phyloP scores from a whole-genome alignment of 1,140 invertebrate genomes.

The Zaprionus vittiger region DNA sequence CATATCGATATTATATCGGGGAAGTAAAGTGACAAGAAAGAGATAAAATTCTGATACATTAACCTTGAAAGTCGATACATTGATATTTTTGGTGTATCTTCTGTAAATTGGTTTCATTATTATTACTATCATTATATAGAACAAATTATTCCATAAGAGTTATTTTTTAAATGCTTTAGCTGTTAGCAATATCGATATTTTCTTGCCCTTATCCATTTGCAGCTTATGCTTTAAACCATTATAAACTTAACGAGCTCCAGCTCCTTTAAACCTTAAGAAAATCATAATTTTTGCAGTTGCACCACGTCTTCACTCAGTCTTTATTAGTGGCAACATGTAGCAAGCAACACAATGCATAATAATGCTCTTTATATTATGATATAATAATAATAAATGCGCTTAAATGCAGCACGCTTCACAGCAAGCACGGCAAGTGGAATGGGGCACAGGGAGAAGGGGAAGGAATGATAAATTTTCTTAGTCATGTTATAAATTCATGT shows the following conservation, averaged over 20 bases:
- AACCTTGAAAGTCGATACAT: background rate
- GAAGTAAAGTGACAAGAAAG: no score
- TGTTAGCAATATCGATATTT: background rate
- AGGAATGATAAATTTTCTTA: slow-evolving; percentile 52
- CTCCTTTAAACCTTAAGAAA: background rate
- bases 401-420: slow-evolving; percentile 39
- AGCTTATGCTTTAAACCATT: background rate
- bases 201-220: background rate
- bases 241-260: background rate
- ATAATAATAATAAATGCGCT: slow-evolving; percentile 55
- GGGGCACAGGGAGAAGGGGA: background rate
- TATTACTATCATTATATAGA: no score
- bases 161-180: no score
- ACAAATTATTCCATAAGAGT: no score
- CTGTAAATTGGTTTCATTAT: no score
- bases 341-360: slow-evolving; percentile 32
- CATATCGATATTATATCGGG: no score
- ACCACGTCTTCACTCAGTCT: slow-evolving; percentile 18
- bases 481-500: slow-evolving; percentile 58
- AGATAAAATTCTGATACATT: no score
- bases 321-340: slow-evolving; percentile 40
- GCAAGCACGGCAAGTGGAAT: background rate
- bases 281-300: background rate
- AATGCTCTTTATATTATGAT: slow-evolving; percentile 44
- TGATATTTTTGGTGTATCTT: background rate